Evolutionary conservation across 2,888 invertebrate genomes (phyloP), one percentile per base, ranked within the genome.

Genomic region (Lydus trimaculatus): DNA sequence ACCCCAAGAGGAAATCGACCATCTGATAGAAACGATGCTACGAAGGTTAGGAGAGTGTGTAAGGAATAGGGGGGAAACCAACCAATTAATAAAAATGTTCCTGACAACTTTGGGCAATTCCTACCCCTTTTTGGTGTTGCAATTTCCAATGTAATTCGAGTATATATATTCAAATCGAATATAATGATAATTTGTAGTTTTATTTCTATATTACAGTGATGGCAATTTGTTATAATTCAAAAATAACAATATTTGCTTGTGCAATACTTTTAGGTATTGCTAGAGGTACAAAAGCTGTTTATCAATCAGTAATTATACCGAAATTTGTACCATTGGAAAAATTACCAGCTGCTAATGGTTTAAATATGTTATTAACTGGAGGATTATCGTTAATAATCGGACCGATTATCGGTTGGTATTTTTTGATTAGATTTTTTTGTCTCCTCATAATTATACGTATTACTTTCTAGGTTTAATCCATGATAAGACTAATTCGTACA

Each of bases 251-350:
- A 2, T 71, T 61, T 28, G 17, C 59, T 2, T 68, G 74, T 33
- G 74, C 79, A 6, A 73, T 77, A 3, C 66, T 84, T 8, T 69
- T 85, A n/a, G 85, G 85, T 11, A 69, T 84, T 31, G 80, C 84
- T 2, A 85, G 85, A 79, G 85, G 85, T 1, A 75, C 78, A 17
- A 83, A 84, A 70, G 85, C 85, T 13, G 85, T 85, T 4, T 85
- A 82, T 69, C 85, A 85, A 72, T 84, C 85, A 0, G 77, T 85
- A 23, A 82, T 85, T 61, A 78, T 85, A 56, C 85, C 85, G 8
- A 82, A 82, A 64, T 80, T 79, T 64, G 82, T 85, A 7, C 73
- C 76, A 13, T 70, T 83, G 36, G 84, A 84, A n/a, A 84, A 82
- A 68, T 71, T 84, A 28, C 80, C 85, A 3, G 80, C 83, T 15